Evolutionary conservation across 2,888 invertebrate genomes (phyloP), one percentile per base, ranked within the genome.

Genomic region (Tiliacea aurago): DNA sequence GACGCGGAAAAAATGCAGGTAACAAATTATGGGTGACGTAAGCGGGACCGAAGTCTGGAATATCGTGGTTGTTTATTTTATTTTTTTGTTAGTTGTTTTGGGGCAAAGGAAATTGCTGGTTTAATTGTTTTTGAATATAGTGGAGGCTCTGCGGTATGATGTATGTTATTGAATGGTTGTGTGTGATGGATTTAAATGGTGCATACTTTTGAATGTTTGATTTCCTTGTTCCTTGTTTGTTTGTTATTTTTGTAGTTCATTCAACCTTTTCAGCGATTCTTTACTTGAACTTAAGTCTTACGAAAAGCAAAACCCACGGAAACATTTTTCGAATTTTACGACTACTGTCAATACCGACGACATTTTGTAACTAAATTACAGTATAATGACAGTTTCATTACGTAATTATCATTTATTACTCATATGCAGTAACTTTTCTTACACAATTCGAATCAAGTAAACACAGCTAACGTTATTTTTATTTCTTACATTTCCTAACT

Each of bases 1-100:
- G n/a, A 63, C 80, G 80, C 69, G 71, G 78, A 78, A 86, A 86
- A 87, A 81, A 86, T 79, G 73, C 87, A 87, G 87, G 87, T 87
- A 87, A 86, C 85, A 81, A 81, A 82, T 82, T 86, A 78, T 63
- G 76, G 77, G 62, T 86, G 86, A 84, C 86, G 86, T 81, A 75
- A 85, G 80, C 61, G 55, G 53, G 73, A 37, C 47, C 58, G 58
- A 28, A 53, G 70, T 49, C 59, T 70, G 45, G 68, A 78, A 72
- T 70, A 65, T 61, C 75, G 53, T 84, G 56, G 64, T 37, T 28
- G 53, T 47, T 61, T 58, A 33, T 68, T 67, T 83, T n/a, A n/a
- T 58, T 68, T 56, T 70, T 64, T 62, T 62, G 4, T 18, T 62
- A n/a, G 7, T 45, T 55, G 45, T 61, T 71, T 74, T 41, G 45